Evolutionary conservation across 1,140 invertebrate species (phyloP), one percentile per base, ranked within the genome.

Genomic region (Tetragnatha versicolor): DNA sequence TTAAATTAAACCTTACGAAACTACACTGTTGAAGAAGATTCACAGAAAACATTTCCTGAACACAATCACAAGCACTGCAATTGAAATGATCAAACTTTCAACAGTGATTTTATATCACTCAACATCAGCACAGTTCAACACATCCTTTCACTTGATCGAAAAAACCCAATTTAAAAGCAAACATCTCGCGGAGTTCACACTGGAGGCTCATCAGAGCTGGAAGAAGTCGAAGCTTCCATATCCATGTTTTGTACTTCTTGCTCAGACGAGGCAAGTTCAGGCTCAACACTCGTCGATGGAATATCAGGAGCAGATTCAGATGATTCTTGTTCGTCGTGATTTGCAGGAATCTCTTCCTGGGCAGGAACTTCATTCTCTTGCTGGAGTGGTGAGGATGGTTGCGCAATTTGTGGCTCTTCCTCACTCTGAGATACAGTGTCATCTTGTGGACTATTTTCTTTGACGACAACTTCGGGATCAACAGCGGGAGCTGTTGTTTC

Each of bases 391-490:
- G 37, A 33, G 27, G 60, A 39, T 0, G 22, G n/a, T 65, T 42
- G 17, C 7, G 17, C 27, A 25, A n/a, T 65, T 27, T 20, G 37
- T 10, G 55, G 22, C 60, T 27, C 31, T 17, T 77, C 73, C n/a
- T 53, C 33, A 65, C 70, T 73, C 61, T 65, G 73, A 29, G 60
- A 65, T n/a, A 65, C n/a, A 20, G 61, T 53, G 7, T 77, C 60
- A 51, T 65, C 61, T 37, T 63, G 72, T 29, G 35, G 42, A 53
- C 31, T n/a, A 39, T 20, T 63, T 4, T 42, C 7, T n/a, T 37
- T 6, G 35, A 63, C 9, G 7, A 7, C 39, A 42, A 42, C 7
- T 7, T 7, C 17, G 39, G 39, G 17, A 42, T 42, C 39, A 42
- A 42, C 39, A 42, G 39, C 7, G 39, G 39, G 7, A 42, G 39